phyloP scores from a whole-genome alignment of 2,113 vertebrate species.

The Gobiocypris rarus region DNA sequence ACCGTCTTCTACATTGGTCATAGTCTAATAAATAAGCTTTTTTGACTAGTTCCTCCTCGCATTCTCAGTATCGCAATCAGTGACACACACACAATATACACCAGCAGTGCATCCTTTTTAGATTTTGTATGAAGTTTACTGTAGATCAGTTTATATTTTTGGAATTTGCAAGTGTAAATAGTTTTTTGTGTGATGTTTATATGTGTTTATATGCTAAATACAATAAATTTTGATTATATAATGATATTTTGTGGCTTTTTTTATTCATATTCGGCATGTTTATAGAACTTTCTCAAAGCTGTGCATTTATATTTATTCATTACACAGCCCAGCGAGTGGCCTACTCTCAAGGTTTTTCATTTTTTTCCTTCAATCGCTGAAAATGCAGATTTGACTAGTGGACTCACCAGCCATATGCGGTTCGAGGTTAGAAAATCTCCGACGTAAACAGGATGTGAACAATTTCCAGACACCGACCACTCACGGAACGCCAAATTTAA shows the following conservation, averaged over 20 bases:
- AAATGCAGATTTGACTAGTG: slow-evolving; percentile 68
- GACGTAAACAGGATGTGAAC: slow-evolving; percentile 84
- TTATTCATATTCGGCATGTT: background rate
- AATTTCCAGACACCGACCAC: slow-evolving; percentile 80
- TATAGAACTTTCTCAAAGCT: background rate
- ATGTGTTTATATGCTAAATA: slow-evolving; percentile 54
- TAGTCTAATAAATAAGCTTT: slow-evolving; percentile 25
- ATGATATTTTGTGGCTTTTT: background rate
- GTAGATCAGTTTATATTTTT: slow-evolving; percentile 53
- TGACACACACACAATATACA: slow-evolving; percentile 18
- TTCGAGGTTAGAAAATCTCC: slow-evolving; percentile 71
- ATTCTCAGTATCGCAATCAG: slow-evolving; percentile 15
- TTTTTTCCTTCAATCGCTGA: slow-evolving; percentile 12
- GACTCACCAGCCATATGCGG: slow-evolving; percentile 74
- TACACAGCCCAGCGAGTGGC: background rate
- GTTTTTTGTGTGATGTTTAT: slow-evolving; percentile 46
- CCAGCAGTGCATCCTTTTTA: slow-evolving; percentile 11
- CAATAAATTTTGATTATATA: slow-evolving; percentile 43
- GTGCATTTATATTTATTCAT: background rate
- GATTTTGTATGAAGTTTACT: slow-evolving; percentile 33
- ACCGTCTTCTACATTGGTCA: background rate
- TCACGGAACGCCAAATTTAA: slow-evolving; percentile 79
- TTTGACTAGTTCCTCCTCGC: background rate
- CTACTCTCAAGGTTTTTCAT: background rate
- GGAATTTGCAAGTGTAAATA: slow-evolving; percentile 55